Base-by-base conservation (phyloP, 2,113 vertebrate species). In the Pachycephala philippinensis region DNA sequence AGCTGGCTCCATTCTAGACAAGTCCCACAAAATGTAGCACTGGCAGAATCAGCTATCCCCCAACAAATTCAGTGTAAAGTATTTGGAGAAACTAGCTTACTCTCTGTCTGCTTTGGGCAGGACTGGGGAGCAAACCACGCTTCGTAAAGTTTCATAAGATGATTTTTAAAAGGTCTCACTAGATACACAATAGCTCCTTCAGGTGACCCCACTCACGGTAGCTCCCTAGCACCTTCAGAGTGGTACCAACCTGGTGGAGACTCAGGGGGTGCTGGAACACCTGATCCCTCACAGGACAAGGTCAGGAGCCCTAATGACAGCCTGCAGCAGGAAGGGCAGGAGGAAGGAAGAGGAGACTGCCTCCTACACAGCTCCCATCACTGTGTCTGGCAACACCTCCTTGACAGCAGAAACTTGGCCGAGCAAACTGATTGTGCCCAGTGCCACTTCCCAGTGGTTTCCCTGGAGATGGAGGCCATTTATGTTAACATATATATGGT, bases 171-270 rank as follows among this genome's bases (percentile, higher is more conserved):
- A 77, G 54, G 19, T 27, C 57, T 72, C 27, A 31, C 27, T 31
- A 40, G 42, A 27, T 33, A 19, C 13, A 30, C 13, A 33, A 4
- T 1, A 47, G 24, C 47, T 72, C 44, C 33, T 80, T 64, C 2
- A 6, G 39, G 23, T 54, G 35, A 76, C 11, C 4, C 21, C 4
- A 5, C 0, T 0, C 2, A 3, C 0, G 0, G 40, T 5, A 42
- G 69, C 28, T 68, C 53, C 50, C 39, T 45, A 35, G 27, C 42
- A 57, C 20, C 26, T 81, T 45, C 63, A 31, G 33, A 50, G 56
- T 5, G 24, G 13, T 11, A 28, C 42, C 37, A 77, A 24, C 23
- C 56, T 40, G 70, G 42, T 4, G 2, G 35, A 59, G n/a, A 45
- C 15, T 71, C 35, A 10, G 33, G 4, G 17, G 2, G 1, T 63